Base-by-base conservation (phyloP, 2,888 invertebrate genomes). In the Scaptomyza caliginosa region DNA sequence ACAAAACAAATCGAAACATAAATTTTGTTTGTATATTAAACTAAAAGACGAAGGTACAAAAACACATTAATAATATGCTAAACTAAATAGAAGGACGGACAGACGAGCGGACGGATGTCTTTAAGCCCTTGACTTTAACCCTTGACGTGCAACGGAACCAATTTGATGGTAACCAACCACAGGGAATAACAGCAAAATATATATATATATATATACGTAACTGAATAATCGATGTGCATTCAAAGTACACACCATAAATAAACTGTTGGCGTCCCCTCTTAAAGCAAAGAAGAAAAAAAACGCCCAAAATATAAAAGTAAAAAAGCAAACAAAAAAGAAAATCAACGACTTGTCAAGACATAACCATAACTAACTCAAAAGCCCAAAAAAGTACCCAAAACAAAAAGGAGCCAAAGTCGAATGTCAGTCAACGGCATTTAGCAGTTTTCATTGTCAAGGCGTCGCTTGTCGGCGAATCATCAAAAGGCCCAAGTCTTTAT, bases 41-140 rank as follows among this genome's bases (percentile, higher is more conserved):
- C 30, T 52, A 30, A 40, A 48, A 23, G 45, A 66, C 13, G 21
- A 48, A 48, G 4, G 7, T 13, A 32, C 26, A 52, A 30, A 51
- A 74, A 56, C 54, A 75, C 76, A 71, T 75, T 58, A 62, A 66
- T 66, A 62, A 71, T 71, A 70, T 70, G 52, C 30, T 56, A 59
- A 74, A 69, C 49, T 43, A 1, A 43, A 17, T 26, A 26, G 24
- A 17, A 16, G 10, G 6, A 2, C 24, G 16, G 2, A n/a, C 38
- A 2, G n/a, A 36, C 36, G 8, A 54, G 68, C 30, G 49, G 28
- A 28, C 28, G 49, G 13, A 65, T 60, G 60, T 64, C 54, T 70
- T 78, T 73, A 82, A 85, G 52, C 85, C 87, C 82, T 87, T 87
- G 86, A 87, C 79, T 82, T 87, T 78, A 76, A 78, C 78, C 87